Percentiles rank a stretch among this genome's conserved stretches.
Conservation (phyloP, 2,888 invertebrate species). For the Resseliella maxima region DNA sequence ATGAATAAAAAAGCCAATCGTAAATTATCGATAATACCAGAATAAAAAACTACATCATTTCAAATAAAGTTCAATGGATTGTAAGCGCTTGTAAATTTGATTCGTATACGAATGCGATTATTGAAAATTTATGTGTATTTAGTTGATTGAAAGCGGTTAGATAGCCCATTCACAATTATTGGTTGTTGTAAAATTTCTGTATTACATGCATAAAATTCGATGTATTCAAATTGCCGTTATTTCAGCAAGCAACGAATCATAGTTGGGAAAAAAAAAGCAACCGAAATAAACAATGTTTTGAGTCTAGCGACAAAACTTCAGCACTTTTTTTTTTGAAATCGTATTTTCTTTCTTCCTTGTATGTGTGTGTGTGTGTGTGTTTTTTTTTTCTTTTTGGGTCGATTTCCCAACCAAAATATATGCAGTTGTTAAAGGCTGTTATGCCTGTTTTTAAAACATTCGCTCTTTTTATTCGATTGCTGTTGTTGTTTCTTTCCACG, state of each 20-base stretch:
- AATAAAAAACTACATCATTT: background rate
- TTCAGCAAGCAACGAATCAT: background rate
- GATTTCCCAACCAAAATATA: background rate
- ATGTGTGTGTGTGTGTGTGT: no score
- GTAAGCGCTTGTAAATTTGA: background rate
- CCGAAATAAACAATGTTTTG: background rate
- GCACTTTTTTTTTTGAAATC: background rate
- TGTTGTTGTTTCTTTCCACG: background rate
- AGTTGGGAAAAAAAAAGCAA: background rate
- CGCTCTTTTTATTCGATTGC: background rate
- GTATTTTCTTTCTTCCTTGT: no score
- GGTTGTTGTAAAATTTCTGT: background rate
- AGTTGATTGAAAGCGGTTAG: no score
- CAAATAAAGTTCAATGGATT: constrained; percentile 16
- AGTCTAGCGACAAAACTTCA: background rate
- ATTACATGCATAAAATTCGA: no score
- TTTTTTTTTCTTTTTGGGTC: background rate
- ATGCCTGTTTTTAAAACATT: background rate
- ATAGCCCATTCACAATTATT: background rate
- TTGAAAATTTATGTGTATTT: background rate
- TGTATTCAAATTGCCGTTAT: background rate
- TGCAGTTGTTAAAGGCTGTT: background rate
- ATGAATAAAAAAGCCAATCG: constrained; percentile 11
- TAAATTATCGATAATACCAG: background rate
- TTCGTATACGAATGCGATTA: background rate